These are phyloP conservation scores for Chorisops tibialis DNA, from an alignment of 2,888 invertebrate species.

Conservation along the genomic window DNA sequence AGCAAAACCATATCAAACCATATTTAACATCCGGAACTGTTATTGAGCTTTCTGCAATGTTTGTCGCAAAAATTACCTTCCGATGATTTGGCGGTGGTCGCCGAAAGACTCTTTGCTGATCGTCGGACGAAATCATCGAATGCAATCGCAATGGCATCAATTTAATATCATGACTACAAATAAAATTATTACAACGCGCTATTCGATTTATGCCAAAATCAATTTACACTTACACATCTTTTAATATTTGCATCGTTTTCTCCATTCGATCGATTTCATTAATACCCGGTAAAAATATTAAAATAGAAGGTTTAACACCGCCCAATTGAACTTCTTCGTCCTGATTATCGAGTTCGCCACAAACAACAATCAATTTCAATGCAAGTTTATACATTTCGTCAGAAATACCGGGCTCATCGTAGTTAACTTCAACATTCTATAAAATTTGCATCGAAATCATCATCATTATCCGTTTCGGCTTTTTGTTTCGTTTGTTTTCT, in stretches of 20 bases:
- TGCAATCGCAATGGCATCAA: conserved; percentile 56
- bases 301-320: conserved; percentile 60
- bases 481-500: background rate
- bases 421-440: conserved; percentile 54
- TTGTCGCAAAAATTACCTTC: conserved; percentile 85
- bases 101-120: conserved; percentile 63
- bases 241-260: conserved; percentile 43
- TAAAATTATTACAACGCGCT: background rate
- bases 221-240: conserved; percentile 21
- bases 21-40: conserved; percentile 86
- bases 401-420: conserved; percentile 58
- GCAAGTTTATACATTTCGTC: conserved; percentile 62
- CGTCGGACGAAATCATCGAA: conserved; percentile 74
- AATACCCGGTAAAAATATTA: conserved; percentile 88
- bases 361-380: conserved; percentile 58
- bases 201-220: background rate
- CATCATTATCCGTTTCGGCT: conserved; percentile 1
- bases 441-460: conserved; percentile 11
- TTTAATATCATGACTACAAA: conserved; percentile 35
- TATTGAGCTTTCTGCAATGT: conserved; percentile 90
- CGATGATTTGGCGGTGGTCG: conserved; percentile 51
- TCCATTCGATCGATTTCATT: conserved; percentile 76
- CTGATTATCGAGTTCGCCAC: conserved; percentile 53
- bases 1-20: conserved; percentile 36
- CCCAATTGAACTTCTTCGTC: conserved; percentile 42